A percentile compares a stretch with the other conserved stretches of the same genome.
phyloP scores from a whole-genome alignment of 2,113 vertebrate genomes.

The Probosciger aterrimus region DNA sequence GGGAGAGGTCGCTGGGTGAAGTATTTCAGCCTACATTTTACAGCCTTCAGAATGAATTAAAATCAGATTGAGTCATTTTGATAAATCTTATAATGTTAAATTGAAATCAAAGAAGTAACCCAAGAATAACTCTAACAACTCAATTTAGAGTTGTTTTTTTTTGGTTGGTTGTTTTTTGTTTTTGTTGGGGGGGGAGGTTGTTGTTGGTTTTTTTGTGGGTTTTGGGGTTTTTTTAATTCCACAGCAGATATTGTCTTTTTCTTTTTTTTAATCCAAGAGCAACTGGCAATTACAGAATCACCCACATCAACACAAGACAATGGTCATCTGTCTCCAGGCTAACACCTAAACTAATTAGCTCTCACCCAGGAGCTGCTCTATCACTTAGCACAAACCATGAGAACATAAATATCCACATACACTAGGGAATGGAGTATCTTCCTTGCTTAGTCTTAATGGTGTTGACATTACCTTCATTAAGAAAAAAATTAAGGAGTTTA shows the following conservation, averaged over 20 bases:
- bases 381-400: constrained; percentile 10
- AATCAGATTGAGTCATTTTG: background rate
- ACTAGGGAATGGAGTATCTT: background rate
- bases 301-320: background rate
- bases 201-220: too few species aligned
- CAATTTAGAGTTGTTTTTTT: background rate
- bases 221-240: background rate
- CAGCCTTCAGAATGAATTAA: background rate
- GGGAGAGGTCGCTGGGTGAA: background rate
- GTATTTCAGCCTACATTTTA: background rate
- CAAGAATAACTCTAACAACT: background rate
- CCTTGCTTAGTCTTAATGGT: background rate
- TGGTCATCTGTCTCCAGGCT: background rate
- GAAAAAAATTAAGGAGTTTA: constrained; percentile 38
- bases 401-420: background rate
- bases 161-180: background rate
- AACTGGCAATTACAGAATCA: background rate
- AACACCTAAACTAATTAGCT: constrained; percentile 24
- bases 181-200: too few species aligned
- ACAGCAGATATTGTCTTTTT: background rate
- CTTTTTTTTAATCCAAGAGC: background rate
- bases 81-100: background rate
- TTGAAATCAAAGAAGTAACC: background rate
- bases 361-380: constrained; percentile 24
- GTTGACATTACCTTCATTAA: constrained; percentile 47